Evolutionary conservation across 2,888 invertebrate genomes (phyloP).

Genomic region (Dynastes tityus): DNA sequence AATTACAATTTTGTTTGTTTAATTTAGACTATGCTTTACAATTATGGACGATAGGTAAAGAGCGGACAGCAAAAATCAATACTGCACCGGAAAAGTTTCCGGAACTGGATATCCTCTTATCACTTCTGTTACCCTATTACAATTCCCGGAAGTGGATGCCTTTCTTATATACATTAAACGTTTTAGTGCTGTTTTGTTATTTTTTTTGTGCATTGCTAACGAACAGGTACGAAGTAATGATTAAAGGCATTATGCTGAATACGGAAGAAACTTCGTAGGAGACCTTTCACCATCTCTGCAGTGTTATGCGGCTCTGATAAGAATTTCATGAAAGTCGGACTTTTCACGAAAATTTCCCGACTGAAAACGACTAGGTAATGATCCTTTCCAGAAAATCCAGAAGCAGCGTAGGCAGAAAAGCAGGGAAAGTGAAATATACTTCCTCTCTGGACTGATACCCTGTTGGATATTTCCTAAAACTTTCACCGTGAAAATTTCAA

Average conservation of each 20-base stretch:
- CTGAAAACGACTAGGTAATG: conserved; percentile 15
- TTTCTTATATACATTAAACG: conserved; percentile 26
- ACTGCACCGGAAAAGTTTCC: conserved; percentile 13
- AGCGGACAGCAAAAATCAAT: conserved; percentile 15
- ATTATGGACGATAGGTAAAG: no score
- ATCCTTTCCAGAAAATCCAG: background rate
- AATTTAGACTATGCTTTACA: no score
- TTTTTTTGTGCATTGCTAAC: conserved; percentile 24
- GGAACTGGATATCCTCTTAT: background rate
- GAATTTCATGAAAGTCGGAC: conserved; percentile 34
- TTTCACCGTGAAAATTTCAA: conserved; percentile 41
- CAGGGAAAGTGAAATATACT: conserved; percentile 24
- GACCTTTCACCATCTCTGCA: background rate
- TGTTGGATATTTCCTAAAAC: conserved; percentile 27
- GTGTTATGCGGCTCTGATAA: conserved; percentile 8
- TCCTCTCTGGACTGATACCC: conserved; percentile 1
- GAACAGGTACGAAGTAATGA: background rate
- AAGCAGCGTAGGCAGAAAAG: background rate
- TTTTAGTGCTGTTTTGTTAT: background rate
- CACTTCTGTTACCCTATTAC: conserved; percentile 23
- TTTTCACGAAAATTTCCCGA: conserved; percentile 45
- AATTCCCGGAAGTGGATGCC: conserved; percentile 41
- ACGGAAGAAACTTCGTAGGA: background rate
- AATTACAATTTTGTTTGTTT: no score
- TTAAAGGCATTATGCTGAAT: background rate